A percentile compares a stretch with the other conserved stretches of the same genome.
Conservation (phyloP, 2,888 invertebrate species). For the Noctuana brunneofusca region DNA sequence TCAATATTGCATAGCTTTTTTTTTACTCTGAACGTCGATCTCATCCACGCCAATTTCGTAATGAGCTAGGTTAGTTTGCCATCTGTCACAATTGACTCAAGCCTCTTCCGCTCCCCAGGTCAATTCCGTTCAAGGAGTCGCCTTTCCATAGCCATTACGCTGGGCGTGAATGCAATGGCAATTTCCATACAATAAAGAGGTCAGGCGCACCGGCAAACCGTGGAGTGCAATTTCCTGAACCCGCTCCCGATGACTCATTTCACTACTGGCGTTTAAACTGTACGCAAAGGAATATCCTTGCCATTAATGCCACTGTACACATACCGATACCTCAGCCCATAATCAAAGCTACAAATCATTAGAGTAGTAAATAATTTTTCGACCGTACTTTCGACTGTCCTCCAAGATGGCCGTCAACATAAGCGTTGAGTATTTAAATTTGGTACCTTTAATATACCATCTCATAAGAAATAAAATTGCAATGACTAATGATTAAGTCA, state of each 20-base stretch:
- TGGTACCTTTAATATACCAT: no score
- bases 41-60: background rate
- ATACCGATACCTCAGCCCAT: no score
- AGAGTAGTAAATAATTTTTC: no score
- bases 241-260: constrained; percentile 18
- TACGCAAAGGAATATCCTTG: background rate
- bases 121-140: constrained; percentile 12
- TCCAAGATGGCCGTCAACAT: no score
- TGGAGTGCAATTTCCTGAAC: constrained; percentile 50
- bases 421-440: no score
- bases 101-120: background rate
- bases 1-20: background rate
- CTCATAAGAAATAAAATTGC: no score
- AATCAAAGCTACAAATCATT: no score
- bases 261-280: background rate
- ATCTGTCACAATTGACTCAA: background rate
- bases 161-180: constrained; percentile 34
- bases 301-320: no score
- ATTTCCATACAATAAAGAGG: constrained; percentile 50
- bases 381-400: no score
- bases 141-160: constrained; percentile 14
- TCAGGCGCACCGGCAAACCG: constrained; percentile 42
- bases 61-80: background rate
- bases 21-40: background rate
- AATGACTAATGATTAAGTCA: no score